Evolutionary conservation across 2,797 vertebrate species (phyloP).

Genomic region (Falco naumanni): DNA sequence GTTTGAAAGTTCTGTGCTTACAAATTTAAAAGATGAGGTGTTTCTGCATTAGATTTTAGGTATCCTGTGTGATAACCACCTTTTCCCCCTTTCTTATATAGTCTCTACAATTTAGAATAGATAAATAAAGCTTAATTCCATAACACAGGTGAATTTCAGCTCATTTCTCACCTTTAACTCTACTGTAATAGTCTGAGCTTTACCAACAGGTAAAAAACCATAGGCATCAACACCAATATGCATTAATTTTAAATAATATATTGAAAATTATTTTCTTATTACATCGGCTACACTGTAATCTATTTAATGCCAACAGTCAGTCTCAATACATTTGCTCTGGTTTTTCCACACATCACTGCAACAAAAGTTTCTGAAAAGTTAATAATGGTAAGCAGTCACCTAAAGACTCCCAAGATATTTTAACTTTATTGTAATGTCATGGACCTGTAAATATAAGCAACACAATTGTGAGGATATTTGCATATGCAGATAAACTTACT

Average conservation of each 20-base stretch:
- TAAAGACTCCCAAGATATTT: neutral
- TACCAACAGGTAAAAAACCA: neutral
- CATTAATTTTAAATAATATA: neutral
- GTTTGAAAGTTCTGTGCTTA: neutral
- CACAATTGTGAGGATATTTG: neutral
- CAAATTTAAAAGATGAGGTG: neutral
- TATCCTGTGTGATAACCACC: neutral
- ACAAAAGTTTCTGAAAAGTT: neutral
- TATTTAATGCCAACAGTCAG: neutral
- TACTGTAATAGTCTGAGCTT: neutral
- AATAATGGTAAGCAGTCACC: neutral
- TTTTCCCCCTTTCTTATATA: neutral
- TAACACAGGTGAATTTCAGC: neutral
- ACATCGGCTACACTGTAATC: neutral
- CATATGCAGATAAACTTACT: slow-evolving; percentile 72
- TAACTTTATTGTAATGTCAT: neutral
- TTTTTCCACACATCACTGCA: neutral
- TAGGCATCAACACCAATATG: neutral
- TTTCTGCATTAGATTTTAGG: neutral
- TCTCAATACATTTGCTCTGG: neutral
- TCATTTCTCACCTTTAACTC: neutral
- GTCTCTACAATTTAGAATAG: neutral
- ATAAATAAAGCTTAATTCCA: neutral
- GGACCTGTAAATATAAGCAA: neutral
- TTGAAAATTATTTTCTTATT: neutral